These are phyloP conservation scores for Paraescarpia echinospica DNA, from an alignment of 1,140 invertebrate species.

Conservation along the genomic window DNA sequence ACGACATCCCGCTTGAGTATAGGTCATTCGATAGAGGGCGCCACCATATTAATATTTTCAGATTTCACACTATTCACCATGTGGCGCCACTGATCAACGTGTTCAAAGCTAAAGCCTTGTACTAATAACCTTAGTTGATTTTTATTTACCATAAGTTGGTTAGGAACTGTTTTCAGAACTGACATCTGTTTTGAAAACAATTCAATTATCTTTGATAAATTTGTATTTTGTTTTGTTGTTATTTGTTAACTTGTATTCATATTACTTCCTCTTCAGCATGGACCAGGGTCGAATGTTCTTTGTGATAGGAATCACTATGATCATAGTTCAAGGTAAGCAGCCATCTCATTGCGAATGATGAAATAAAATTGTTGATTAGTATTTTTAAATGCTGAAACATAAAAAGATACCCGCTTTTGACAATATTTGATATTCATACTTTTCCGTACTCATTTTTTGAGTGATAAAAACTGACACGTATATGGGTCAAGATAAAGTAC, in stretches of 20 bases:
- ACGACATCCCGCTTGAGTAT: not conserved
- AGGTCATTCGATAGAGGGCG: not conserved
- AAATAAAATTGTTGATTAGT: not conserved
- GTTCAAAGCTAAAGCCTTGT: constrained; percentile 10
- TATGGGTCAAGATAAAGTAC: no score
- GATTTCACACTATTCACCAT: not conserved
- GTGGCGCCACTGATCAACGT: not conserved
- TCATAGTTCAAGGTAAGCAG: constrained; percentile 48
- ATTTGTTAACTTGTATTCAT: not conserved
- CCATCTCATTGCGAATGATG: not conserved
- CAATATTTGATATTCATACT: no score
- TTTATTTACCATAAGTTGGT: constrained; percentile 19
- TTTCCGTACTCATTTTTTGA: no score
- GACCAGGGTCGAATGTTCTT: constrained; percentile 98
- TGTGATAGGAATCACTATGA: constrained; percentile 90
- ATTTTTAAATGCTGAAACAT: not conserved
- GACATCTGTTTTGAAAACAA: no score
- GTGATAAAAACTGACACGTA: no score
- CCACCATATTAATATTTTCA: not conserved
- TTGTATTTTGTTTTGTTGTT: not conserved
- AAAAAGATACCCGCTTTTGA: no score
- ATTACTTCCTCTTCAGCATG: constrained; percentile 66
- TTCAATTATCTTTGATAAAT: not conserved
- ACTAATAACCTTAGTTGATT: no score
- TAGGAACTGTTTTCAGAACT: no score